Evolutionary conservation across 2,888 invertebrate species (phyloP).

Genomic region (Cryptocephalus moraei): DNA sequence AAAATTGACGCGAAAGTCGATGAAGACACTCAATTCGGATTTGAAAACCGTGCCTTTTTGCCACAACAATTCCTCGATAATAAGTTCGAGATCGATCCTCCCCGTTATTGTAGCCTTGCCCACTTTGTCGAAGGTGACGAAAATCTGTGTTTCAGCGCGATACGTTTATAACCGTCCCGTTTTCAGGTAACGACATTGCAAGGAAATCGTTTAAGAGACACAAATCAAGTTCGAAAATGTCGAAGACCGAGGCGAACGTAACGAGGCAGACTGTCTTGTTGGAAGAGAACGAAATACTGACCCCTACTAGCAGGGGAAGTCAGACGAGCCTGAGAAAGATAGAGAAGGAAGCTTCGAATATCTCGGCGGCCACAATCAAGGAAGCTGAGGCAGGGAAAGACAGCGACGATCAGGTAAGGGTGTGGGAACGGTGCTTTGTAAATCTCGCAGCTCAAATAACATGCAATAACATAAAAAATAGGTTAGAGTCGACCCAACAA

Average conservation of each 20-base stretch:
- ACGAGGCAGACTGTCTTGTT: conserved; percentile 31
- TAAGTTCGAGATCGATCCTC: conserved; percentile 44
- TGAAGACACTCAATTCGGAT: conserved; percentile 54
- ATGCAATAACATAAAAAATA: too few species aligned
- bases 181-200: conserved; percentile 57
- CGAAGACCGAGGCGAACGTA: conserved; percentile 38
- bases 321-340: conserved; percentile 29
- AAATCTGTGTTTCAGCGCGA: neutral
- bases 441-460: too few species aligned
- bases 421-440: too few species aligned
- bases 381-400: conserved; percentile 16
- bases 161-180: neutral
- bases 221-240: conserved; percentile 26
- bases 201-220: conserved; percentile 60
- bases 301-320: conserved; percentile 22
- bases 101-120: conserved; percentile 64
- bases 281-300: conserved; percentile 31
- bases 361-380: conserved; percentile 24
- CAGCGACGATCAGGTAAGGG: conserved; percentile 18
- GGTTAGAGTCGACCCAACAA: too few species aligned
- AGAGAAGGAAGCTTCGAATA: conserved; percentile 32
- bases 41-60: conserved; percentile 62
- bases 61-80: conserved; percentile 34
- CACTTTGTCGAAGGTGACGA: conserved; percentile 63
- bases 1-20: conserved; percentile 33